phyloP scores from a whole-genome alignment of 2,113 vertebrate genomes.

The Bucco capensis region DNA sequence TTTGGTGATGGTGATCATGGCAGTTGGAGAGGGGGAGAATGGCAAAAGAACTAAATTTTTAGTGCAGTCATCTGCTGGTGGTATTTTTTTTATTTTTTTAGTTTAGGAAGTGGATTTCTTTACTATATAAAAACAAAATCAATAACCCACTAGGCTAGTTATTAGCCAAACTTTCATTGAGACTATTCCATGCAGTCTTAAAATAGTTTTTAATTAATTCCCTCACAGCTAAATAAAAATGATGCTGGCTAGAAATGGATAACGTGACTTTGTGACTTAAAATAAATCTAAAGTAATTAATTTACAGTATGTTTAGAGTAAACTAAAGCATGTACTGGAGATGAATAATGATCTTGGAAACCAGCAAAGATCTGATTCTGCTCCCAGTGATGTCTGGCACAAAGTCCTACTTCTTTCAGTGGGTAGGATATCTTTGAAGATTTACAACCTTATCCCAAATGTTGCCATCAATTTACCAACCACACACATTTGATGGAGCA shows the following conservation, averaged over 20 bases:
- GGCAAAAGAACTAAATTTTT: neutral
- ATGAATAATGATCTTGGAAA: neutral
- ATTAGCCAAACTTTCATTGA: neutral
- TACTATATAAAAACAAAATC: neutral
- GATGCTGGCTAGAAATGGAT: neutral
- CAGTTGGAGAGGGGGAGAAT: neutral
- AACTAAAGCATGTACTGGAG: neutral
- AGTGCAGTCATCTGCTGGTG: neutral
- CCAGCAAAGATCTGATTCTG: neutral
- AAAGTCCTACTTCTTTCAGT: neutral
- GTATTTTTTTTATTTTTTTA: neutral
- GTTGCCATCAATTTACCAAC: neutral
- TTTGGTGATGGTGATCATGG: neutral
- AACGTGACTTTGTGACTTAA: neutral
- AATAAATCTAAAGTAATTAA: conserved; percentile 3
- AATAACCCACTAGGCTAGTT: neutral
- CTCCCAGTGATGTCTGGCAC: neutral
- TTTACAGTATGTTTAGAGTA: neutral
- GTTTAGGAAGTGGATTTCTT: neutral
- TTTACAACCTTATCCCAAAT: neutral
- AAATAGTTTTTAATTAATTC: conserved; percentile 12
- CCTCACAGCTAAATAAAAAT: neutral
- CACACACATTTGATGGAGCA: neutral
- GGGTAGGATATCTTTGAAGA: neutral
- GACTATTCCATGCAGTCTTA: neutral